Base-by-base conservation (phyloP, 2,797 vertebrate species). In the Amphiprion clarkii region DNA sequence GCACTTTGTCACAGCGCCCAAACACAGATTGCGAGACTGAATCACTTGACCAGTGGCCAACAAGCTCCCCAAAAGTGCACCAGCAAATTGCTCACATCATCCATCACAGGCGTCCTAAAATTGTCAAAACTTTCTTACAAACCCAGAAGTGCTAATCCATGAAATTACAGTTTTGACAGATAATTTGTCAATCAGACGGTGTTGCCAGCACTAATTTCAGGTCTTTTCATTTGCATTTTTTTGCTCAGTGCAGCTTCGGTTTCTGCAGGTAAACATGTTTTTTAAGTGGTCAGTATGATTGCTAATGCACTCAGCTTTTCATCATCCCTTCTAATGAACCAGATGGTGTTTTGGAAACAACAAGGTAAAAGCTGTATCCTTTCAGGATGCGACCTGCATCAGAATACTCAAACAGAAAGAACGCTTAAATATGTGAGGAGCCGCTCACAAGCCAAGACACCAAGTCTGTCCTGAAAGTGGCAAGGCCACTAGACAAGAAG, bases 311-410 rank as follows among this genome's bases (percentile, higher is more conserved):
- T 7, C 48, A 29, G n/a, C 19, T 58, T 65, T 58, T 36, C 52
- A 58, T 44, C 42, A 42, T 25, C 11, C 7, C 29, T 56, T 68
- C 33, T 61, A 64, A 78, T 64, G 58, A 78, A 58, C 60, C 75
- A 81, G 75, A 78, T 62, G 56, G 48, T 63, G 40, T 67, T 77
- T 27, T 49, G 44, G 36, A 39, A 19, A 46, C 13, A 46, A 46
- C 44, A 73, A 66, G 12, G 58, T 57, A 9, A 53, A 39, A 29
- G 21, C 16, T 56, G n/a, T 65, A 56, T 55, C 12, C 48, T 54
- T 49, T 29, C 6, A 60, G 44, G 23, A 63, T 29, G 11, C 40
- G 17, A 52, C 70, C 9, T 44, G 17, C 19, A 53, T 66, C 6
- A 55, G 27, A 36, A 66, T 36, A 11, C 2, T 27, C 36, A 11